Percentiles rank a stretch among this genome's conserved stretches.
phyloP scores from a whole-genome alignment of 2,797 vertebrate genomes.

The Nothura maculosa region DNA sequence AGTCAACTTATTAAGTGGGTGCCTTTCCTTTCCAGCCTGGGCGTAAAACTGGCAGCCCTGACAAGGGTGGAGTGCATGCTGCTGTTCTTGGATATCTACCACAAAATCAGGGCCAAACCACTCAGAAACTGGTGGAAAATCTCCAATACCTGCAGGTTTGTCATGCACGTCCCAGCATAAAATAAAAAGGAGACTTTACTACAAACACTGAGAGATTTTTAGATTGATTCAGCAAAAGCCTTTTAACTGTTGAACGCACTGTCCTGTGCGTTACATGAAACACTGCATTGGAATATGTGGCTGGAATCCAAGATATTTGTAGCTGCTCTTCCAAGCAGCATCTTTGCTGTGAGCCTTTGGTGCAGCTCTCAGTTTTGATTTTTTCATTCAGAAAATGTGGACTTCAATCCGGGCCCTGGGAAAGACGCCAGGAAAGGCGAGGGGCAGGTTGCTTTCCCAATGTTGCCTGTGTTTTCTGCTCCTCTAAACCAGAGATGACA shows the following conservation, averaged over 20 bases:
- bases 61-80: fast-evolving
- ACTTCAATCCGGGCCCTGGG: neutral
- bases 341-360: neutral
- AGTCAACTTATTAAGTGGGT: neutral
- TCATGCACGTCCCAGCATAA: neutral
- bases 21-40: neutral
- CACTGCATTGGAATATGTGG: neutral
- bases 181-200: neutral
- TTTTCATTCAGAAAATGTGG: neutral
- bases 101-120: neutral
- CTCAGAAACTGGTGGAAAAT: neutral
- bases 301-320: neutral
- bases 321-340: neutral
- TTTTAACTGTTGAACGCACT: neutral
- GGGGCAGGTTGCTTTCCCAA: neutral
- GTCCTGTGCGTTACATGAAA: neutral
- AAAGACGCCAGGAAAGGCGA: neutral
- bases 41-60: neutral
- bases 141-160: neutral
- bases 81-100: neutral
- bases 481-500: neutral
- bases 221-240: neutral
- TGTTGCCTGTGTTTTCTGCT: neutral
- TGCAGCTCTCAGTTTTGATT: neutral
- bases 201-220: neutral